Evolutionary conservation across 2,797 vertebrate genomes (phyloP).

Genomic region (Sebastes elongatus): DNA sequence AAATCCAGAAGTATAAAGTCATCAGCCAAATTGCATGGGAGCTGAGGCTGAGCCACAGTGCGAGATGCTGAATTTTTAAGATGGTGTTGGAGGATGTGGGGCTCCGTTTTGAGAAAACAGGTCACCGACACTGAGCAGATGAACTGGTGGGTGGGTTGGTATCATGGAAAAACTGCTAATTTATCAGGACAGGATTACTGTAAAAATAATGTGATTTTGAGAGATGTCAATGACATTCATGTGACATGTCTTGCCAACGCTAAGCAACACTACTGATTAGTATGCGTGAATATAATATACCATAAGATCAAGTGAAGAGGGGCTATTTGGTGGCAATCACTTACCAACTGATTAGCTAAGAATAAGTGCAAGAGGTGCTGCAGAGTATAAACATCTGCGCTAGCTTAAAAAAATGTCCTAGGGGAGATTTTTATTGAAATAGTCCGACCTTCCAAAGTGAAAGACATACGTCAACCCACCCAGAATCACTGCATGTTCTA

Average conservation of each 20-base stretch:
- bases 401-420: background rate
- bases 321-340: background rate
- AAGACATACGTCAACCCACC: background rate
- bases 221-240: background rate
- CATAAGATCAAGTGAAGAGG: background rate
- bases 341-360: slow-evolving; percentile 13
- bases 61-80: slow-evolving; percentile 42
- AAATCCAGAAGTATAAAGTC: slow-evolving; percentile 76
- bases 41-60: slow-evolving; percentile 43
- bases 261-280: background rate
- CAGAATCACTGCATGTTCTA: background rate
- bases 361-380: background rate
- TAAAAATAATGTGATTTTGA: background rate
- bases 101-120: slow-evolving; percentile 35
- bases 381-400: background rate
- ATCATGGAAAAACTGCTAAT: background rate
- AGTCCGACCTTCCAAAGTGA: background rate
- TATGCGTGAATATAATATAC: background rate
- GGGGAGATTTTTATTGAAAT: background rate
- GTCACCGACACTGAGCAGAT: slow-evolving; percentile 5
- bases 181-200: background rate
- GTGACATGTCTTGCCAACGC: background rate
- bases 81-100: slow-evolving; percentile 27
- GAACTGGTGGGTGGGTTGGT: background rate
- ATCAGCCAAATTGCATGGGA: slow-evolving; percentile 80